These are phyloP conservation scores for Philopedon plagiatum DNA, from an alignment of 2,888 invertebrate species.

Conservation along the genomic window DNA sequence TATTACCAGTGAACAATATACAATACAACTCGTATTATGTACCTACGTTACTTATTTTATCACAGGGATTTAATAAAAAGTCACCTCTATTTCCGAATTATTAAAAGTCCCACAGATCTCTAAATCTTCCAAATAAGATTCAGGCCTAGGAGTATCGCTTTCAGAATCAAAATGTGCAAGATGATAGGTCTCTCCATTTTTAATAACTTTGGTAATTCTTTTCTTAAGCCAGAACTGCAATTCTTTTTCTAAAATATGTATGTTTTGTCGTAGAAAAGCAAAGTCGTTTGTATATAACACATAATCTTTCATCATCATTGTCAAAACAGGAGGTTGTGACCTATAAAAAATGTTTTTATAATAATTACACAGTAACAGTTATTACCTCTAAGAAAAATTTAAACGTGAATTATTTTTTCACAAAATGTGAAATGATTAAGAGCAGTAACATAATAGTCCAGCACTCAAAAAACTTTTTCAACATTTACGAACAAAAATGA, in stretches of 20 bases:
- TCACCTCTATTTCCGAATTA: slow-evolving; percentile 51
- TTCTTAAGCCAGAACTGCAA: slow-evolving; percentile 77
- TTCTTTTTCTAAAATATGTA: slow-evolving; percentile 75
- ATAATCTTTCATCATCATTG: slow-evolving; percentile 76
- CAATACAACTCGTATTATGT: too few species aligned
- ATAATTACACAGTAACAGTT: too few species aligned
- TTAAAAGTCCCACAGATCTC: slow-evolving; percentile 66
- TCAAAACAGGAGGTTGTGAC: slow-evolving; percentile 81
- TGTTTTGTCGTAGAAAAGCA: slow-evolving; percentile 74
- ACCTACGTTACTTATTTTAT: too few species aligned
- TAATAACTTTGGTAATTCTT: slow-evolving; percentile 70
- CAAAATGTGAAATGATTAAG: too few species aligned
- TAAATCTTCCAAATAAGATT: slow-evolving; percentile 80
- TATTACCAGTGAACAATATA: too few species aligned
- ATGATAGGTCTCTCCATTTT: slow-evolving; percentile 70
- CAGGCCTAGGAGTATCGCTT: slow-evolving; percentile 79
- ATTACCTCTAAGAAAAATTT: too few species aligned
- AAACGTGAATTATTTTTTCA: too few species aligned
- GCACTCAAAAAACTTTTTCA: too few species aligned
- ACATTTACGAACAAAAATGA: too few species aligned
- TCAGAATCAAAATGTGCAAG: slow-evolving; percentile 76
- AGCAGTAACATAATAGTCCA: too few species aligned
- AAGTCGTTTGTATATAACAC: slow-evolving; percentile 74
- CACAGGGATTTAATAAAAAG: too few species aligned
- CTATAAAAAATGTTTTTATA: slow-evolving; percentile 60